A percentile compares a stretch with the other conserved stretches of the same genome.
These are phyloP conservation scores for Ylistrum balloti DNA, from an alignment of 1,140 invertebrate genomes.

Conservation along the genomic window DNA sequence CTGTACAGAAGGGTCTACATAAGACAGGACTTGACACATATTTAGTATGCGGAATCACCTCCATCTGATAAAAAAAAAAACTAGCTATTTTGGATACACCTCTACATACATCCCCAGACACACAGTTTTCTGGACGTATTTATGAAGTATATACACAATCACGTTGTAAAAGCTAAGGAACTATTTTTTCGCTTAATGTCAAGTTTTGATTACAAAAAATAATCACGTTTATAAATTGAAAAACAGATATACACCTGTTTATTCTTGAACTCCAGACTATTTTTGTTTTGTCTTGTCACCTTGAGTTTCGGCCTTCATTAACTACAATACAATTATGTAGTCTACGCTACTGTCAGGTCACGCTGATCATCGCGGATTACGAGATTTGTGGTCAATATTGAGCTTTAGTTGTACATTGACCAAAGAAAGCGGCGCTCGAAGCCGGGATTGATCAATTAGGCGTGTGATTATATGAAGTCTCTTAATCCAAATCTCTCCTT, in stretches of 20 bases:
- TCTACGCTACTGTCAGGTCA: not conserved
- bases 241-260: not conserved
- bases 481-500: slow-evolving; percentile 3
- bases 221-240: not conserved
- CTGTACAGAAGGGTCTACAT: not conserved
- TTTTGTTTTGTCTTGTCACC: not conserved
- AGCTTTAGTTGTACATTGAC: not conserved
- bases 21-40: not conserved
- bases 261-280: not conserved
- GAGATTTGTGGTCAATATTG: slow-evolving; percentile 7
- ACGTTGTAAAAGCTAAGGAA: not conserved
- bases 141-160: too few relatives aligned
- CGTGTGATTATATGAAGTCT: slow-evolving; percentile 19
- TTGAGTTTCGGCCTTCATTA: not conserved
- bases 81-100: not conserved
- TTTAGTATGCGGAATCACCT: not conserved
- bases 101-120: not conserved
- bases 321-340: not conserved
- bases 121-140: not conserved
- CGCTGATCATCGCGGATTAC: not conserved
- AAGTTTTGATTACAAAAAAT: not conserved
- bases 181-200: not conserved
- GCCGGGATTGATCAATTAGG: not conserved
- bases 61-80: not conserved
- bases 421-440: slow-evolving; percentile 11